A percentile compares a stretch with the other conserved stretches of the same genome.
phyloP scores from a whole-genome alignment of 2,113 vertebrate species.

The Nesogale talazaci region DNA sequence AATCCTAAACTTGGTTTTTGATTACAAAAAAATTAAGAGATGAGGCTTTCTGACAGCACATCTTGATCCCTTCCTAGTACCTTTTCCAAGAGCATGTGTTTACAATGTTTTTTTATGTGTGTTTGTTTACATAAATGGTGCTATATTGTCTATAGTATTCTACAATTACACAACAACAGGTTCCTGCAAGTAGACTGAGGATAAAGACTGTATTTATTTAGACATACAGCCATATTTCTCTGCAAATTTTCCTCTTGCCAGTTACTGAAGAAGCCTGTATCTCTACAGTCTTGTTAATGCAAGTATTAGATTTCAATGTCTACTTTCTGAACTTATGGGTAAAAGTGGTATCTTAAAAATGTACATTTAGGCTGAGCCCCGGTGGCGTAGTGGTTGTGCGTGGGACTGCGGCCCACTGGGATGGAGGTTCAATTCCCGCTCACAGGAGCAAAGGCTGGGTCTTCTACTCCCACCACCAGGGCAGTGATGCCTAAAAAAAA shows the following conservation, averaged over 20 bases:
- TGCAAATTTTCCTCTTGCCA: not conserved
- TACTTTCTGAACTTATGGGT: not conserved
- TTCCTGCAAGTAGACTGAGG: not conserved
- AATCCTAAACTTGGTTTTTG: not conserved
- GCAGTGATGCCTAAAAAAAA: no score
- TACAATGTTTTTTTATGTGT: not conserved
- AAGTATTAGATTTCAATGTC: not conserved
- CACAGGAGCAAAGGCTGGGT: no score
- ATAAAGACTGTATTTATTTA: not conserved
- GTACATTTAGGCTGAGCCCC: no score
- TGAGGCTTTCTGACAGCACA: not conserved
- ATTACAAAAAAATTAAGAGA: not conserved
- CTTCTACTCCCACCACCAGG: no score
- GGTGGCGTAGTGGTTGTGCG: no score
- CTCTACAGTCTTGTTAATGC: not conserved
- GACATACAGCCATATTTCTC: not conserved
- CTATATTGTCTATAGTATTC: not conserved
- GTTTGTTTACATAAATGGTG: not conserved
- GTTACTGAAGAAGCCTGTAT: not conserved
- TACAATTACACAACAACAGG: not conserved
- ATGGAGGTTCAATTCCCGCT: no score
- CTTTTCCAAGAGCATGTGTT: not conserved
- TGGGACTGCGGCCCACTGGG: no score
- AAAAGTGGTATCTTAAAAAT: not conserved
- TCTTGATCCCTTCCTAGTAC: not conserved